phyloP scores from a whole-genome alignment of 2,113 vertebrate species.

The Hemibagrus wyckioides region DNA sequence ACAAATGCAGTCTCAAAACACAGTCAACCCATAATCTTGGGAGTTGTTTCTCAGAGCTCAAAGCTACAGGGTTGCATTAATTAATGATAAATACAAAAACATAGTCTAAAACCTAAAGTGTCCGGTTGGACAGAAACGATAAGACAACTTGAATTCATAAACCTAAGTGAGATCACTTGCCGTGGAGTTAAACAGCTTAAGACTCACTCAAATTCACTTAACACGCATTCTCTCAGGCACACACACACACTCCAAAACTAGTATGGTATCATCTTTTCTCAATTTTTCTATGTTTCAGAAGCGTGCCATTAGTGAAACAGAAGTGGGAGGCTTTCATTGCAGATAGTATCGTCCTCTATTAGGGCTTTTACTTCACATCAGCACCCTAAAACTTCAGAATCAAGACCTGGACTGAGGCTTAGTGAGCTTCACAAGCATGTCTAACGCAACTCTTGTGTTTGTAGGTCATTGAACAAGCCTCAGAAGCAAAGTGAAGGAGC shows the following conservation, averaged over 20 bases:
- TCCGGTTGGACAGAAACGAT: conserved; percentile 2
- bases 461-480: neutral
- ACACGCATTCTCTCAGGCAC: neutral
- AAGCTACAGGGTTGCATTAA: conserved; percentile 39
- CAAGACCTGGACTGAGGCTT: neutral
- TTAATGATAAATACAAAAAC: conserved; percentile 1
- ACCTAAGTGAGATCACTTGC: conserved; percentile 3
- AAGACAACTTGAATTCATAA: neutral
- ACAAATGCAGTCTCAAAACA: conserved; percentile 7
- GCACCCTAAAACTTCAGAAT: neutral
- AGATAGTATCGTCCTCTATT: neutral
- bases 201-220: conserved; percentile 1
- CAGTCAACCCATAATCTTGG: conserved; percentile 12
- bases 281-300: neutral
- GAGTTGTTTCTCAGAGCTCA: conserved; percentile 37
- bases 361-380: neutral
- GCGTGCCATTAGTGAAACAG: neutral
- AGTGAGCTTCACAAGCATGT: conserved; percentile 39
- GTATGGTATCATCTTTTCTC: conserved; percentile 8
- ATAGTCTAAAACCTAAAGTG: conserved; percentile 13
- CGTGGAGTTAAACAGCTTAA: neutral
- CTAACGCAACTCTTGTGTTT: neutral
- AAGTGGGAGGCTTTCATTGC: neutral
- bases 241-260: neutral
- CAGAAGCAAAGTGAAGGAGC: neutral